Evolutionary conservation across 2,888 invertebrate genomes (phyloP), one percentile per base, ranked within the genome.

Genomic region (Drosophila prolongata): DNA sequence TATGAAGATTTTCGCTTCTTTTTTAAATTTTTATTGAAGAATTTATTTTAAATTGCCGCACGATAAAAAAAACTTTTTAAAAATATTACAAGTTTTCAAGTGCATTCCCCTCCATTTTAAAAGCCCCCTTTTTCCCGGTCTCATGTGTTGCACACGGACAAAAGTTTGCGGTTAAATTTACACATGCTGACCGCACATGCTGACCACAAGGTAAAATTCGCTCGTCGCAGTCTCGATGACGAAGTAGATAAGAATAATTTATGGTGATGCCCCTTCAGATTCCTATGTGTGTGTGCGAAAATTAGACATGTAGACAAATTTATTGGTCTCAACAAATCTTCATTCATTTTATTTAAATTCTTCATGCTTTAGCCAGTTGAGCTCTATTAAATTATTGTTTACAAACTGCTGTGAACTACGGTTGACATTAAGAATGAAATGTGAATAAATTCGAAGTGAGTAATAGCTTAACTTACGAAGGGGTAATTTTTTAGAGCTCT

Each of bases 261-360:
- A 89, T 85, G 76, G 69, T 85, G 89, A 87, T 87, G 85, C 85
- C 76, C 64, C 75, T 72, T 77, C 62, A 35, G 59, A 46, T 75
- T 52, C 55, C 42, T 52, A n/a, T 47, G 16, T 16, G 42, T 35
- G 74, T 84, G 57, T 89, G 89, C 74, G 79, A 84, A 89, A 89
- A 89, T 84, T 89, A 84, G 83, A 84, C 87, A 80, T 84, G 89
- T 75, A 87, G 89, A 83, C 89, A 88, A 83, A 83, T 83, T 83
- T 83, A 83, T 83, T 83, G 87, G 80, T 68, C 74, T 74, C 74
- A 74, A 87, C 87, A 88, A 88, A 88, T 83, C 89, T 88, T 86
- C 53, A 72, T 66, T 52, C 52, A 70, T 58, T 75, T 73, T 67
- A 61, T 75, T 59, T 49, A 49, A 24, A 42, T 68, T 54, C 50